Percentiles rank a stretch among this genome's conserved stretches.
Conservation (phyloP, 2,888 invertebrate species). For the Acleris laterana region DNA sequence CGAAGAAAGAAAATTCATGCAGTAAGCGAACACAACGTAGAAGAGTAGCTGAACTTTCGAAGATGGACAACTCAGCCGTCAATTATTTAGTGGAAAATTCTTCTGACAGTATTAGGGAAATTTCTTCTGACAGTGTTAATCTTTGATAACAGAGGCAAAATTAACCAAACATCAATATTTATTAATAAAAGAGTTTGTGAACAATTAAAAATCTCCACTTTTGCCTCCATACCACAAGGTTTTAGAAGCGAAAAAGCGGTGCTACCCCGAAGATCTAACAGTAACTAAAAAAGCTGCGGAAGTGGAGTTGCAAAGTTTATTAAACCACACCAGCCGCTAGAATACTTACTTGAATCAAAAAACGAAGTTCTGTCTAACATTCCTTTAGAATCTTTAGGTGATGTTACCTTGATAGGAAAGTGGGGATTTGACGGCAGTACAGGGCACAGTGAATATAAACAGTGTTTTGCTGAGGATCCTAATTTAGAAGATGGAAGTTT, state of each 20-base stretch:
- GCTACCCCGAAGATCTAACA: slow-evolving; percentile 13
- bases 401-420: slow-evolving; percentile 34
- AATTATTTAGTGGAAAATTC: too few relatives aligned
- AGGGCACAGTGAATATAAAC: slow-evolving; percentile 39
- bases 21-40: too few relatives aligned
- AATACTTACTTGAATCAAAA: slow-evolving; percentile 27
- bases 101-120: too few relatives aligned
- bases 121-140: too few relatives aligned
- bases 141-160: too few relatives aligned
- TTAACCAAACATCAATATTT: too few relatives aligned
- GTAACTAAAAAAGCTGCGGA: slow-evolving; percentile 12
- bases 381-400: slow-evolving; percentile 6
- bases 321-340: slow-evolving; percentile 23
- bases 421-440: slow-evolving; percentile 16
- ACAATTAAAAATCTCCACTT: too few relatives aligned
- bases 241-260: not conserved
- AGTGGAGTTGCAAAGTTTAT: slow-evolving; percentile 30
- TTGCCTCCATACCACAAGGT: too few relatives aligned
- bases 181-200: too few relatives aligned
- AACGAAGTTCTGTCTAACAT: slow-evolving; percentile 21
- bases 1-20: too few relatives aligned
- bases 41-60: too few relatives aligned
- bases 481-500: slow-evolving; percentile 17
- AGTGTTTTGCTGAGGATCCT: slow-evolving; percentile 14
- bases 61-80: too few relatives aligned